Evolutionary conservation across 2,888 invertebrate genomes (phyloP), one percentile per base, ranked within the genome.

Genomic region (Netelia virgata): DNA sequence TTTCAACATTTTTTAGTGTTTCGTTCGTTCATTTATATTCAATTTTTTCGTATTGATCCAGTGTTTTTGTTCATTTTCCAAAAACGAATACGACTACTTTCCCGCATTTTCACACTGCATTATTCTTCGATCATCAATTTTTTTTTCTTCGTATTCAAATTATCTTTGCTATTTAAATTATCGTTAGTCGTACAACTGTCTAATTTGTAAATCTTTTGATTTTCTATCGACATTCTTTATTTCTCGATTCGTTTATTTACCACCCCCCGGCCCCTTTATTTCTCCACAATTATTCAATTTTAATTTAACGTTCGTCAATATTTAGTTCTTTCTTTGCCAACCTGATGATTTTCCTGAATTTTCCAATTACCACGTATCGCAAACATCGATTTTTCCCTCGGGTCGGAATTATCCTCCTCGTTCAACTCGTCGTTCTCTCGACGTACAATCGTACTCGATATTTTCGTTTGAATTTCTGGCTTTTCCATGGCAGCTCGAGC

Each of bases 401-500:
- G 36, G 6, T 36, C 36, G 36, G 5, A 36, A 36, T 36, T 36
- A 36, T 36, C 36, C 36, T 36, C 36, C 36, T 36, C 36, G 36
- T 36, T 36, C 6, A 36, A 36, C 36, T 36, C 36, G 36, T 8
- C 36, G 5, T 36, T 36, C 36, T 36, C 36, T 36, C 36, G 36
- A 0, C 6, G 36, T 36, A 36, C 36, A 36, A n/a, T 77, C 53
- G 55, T 69, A 20, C 28, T 76, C 61, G 66, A 79, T 23, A 28
- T 41, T 79, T 47, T 50, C 28, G 36, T 28, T 47, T n/a, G n/a
- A 36, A 75, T 55, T 72, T 74, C 41, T 59, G 50, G 20, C 14
- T 57, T 78, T 72, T 57, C 68, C 75, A 72, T 11, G 47, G 28
- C n/a, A 59, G 66, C 55, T 68, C 47, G 20, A 47, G 55, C 23